These are phyloP conservation scores for Gavia stellata DNA, from an alignment of 2,113 vertebrate genomes.

Conservation along the genomic window DNA sequence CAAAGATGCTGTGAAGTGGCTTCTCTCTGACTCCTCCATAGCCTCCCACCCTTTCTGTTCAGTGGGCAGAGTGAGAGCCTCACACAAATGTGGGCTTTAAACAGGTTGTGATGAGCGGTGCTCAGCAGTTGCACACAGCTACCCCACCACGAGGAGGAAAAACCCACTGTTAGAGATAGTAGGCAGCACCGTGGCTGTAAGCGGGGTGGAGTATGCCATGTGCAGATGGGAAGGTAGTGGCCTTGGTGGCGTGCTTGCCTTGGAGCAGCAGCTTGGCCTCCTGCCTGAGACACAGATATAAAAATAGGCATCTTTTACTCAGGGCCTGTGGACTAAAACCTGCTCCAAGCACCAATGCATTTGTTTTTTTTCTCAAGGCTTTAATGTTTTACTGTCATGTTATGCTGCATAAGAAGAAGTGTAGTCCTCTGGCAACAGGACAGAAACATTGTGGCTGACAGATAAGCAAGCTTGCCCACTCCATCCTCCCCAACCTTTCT, in stretches of 20 bases:
- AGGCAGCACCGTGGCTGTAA: fast-evolving
- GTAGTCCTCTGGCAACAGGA: not conserved
- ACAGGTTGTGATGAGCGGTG: not conserved
- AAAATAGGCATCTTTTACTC: not conserved
- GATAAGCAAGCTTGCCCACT: not conserved
- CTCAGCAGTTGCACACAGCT: fast-evolving
- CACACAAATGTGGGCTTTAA: not conserved
- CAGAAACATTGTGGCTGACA: not conserved
- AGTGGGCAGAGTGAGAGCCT: not conserved
- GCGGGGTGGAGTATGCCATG: fast-evolving
- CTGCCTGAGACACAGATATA: fast-evolving
- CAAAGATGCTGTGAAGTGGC: not conserved
- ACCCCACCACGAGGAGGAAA: not conserved
- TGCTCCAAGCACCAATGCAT: not conserved
- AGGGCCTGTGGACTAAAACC: not conserved
- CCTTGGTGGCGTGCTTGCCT: not conserved
- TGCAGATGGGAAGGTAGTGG: not conserved
- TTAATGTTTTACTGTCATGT: not conserved
- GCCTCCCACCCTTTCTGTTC: not conserved
- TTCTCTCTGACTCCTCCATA: not conserved
- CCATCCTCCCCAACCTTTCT: not conserved
- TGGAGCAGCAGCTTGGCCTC: not conserved
- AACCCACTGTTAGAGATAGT: not conserved
- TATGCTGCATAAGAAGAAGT: not conserved
- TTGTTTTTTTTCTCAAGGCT: not conserved